phyloP scores from a whole-genome alignment of 1,140 invertebrate genomes.

The Drosophila obscura region DNA sequence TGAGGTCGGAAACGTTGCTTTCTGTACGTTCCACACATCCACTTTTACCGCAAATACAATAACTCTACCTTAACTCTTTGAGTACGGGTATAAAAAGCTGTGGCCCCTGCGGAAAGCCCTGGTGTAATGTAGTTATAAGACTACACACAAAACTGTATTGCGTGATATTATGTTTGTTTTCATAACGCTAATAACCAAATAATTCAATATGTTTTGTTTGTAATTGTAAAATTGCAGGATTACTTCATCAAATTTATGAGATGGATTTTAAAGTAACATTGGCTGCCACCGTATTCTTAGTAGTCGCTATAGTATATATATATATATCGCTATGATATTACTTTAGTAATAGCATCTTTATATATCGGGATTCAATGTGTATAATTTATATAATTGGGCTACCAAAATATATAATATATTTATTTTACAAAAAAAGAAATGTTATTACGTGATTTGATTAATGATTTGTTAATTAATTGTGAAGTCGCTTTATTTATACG shows the following conservation, averaged over 20 bases:
- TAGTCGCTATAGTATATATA: slow-evolving; percentile 52
- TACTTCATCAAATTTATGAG: slow-evolving; percentile 83
- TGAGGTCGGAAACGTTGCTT: too few relatives aligned
- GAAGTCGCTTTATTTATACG: slow-evolving; percentile 27
- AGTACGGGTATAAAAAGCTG: too few relatives aligned
- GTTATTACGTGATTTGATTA: slow-evolving; percentile 34
- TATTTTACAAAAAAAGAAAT: slow-evolving; percentile 8
- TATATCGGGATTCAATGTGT: slow-evolving; percentile 58
- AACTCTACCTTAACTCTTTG: too few relatives aligned
- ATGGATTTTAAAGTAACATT: slow-evolving; percentile 83
- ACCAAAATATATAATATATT: slow-evolving; percentile 25
- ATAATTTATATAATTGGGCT: slow-evolving; percentile 43
- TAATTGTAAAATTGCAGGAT: slow-evolving; percentile 82
- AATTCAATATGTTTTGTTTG: slow-evolving; percentile 63
- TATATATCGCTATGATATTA: slow-evolving; percentile 60
- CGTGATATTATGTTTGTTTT: not conserved
- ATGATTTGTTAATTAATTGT: slow-evolving; percentile 55
- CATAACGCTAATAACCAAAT: not conserved
- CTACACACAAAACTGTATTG: not conserved
- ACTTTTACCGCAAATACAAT: too few relatives aligned
- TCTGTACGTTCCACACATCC: too few relatives aligned
- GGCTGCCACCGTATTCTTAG: slow-evolving; percentile 73
- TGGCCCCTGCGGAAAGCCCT: too few relatives aligned
- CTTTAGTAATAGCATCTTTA: slow-evolving; percentile 52
- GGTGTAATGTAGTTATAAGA: too few relatives aligned